Base-by-base conservation (phyloP, 2,113 vertebrate genomes). In the Glaucomys volans region DNA sequence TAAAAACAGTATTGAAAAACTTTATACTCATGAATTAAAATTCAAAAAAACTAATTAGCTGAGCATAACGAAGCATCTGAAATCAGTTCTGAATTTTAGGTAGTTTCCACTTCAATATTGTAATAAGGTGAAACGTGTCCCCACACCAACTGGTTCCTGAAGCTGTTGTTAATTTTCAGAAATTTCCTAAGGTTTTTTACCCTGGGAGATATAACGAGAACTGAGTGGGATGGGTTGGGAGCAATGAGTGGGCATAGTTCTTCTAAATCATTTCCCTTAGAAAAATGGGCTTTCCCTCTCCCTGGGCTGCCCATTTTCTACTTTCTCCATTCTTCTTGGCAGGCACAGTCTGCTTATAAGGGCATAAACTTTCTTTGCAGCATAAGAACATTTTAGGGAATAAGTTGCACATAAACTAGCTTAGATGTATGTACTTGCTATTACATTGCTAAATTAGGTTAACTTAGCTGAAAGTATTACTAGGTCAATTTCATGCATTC, bases 31-130 rank as follows among this genome's bases (percentile, higher is more conserved):
- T 52, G 35, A 42, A 93, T 89, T 94, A 83, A 94, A 93, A 95
- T 92, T 62, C 24, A 80, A 93, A 66, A 87, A 94, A 54, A 4
- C 42, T 57, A 90, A 89, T 89, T 94, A 95, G 75, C 42, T 76
- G 57, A 86, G 59, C 26, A 77, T 87, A 95, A 83, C 0, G 10
- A 95, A 90, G 84, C 75, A 26, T 35, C 44, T 59, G 50, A 86
- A 94, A 91, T 91, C 42, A 26, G 37, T 14, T 93, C 74, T 84
- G 81, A 97, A 87, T 87, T 96, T 87, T 90, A 90, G 80, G 76
- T 92, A 50, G 67, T 84, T 96, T 92, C 89, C 69, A 75, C 66
- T 94, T 95, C 52, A 83, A 28, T 74, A 67, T 1, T 87, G 50
- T 28, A 77, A 5, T 67, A 54, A 82, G 22, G n/a, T 90, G 85